Percentiles rank a stretch among this genome's conserved stretches.
Evolutionary conservation across 2,113 vertebrate genomes (phyloP).

Genomic region (Hemibagrus wyckioides): DNA sequence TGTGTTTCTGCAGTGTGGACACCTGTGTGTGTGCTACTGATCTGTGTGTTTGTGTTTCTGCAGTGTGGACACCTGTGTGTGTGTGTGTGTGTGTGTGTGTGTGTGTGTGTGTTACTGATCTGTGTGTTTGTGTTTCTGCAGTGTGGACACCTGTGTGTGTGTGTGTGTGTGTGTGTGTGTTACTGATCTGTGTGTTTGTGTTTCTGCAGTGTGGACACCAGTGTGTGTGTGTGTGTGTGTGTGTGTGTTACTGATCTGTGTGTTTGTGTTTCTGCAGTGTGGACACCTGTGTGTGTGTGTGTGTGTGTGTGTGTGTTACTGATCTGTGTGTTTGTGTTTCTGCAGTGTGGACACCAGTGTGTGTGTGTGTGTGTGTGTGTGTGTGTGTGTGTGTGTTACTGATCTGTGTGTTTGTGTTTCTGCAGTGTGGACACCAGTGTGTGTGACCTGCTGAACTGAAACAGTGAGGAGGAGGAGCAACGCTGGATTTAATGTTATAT

Average conservation of each 20-base stretch:
- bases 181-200: neutral
- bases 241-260: neutral
- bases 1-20: neutral
- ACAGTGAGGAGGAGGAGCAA: constrained; percentile 12
- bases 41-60: neutral
- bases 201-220: constrained; percentile 22
- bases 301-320: neutral
- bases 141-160: constrained; percentile 11
- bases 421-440: constrained; percentile 20
- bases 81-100: neutral
- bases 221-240: no score
- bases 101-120: constrained; percentile 32
- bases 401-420: neutral
- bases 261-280: constrained; percentile 5
- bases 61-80: no score
- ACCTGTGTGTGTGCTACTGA: no score
- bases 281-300: neutral
- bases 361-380: constrained; percentile 26
- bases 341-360: no score
- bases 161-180: neutral
- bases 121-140: neutral
- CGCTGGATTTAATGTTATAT: constrained; percentile 5
- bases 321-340: neutral
- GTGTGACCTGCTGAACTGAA: constrained; percentile 39
- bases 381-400: neutral